Conservation (phyloP, 2,888 invertebrate species). For the Heteromyza rotundicornis region DNA sequence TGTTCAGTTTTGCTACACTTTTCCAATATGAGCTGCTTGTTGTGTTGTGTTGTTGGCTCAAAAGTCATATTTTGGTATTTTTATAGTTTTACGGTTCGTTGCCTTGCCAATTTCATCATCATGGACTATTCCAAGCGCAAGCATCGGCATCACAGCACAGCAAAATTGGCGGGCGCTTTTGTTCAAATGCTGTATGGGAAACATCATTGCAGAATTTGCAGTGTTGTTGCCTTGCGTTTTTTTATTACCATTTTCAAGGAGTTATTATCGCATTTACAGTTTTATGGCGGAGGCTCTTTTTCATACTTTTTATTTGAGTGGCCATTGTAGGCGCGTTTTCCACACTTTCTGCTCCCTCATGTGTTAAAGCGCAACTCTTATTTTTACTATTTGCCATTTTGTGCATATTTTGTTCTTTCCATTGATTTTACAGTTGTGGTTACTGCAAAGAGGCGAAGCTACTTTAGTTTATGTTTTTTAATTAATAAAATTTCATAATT, state of each 20-base stretch:
- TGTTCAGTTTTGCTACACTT: neutral
- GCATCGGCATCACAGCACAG: neutral
- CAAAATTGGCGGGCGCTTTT: neutral
- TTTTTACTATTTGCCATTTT: neutral
- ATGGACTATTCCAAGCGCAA: neutral
- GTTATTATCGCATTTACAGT: neutral
- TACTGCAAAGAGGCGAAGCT: too few relatives aligned
- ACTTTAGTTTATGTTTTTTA: too few relatives aligned
- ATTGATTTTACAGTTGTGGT: too few relatives aligned
- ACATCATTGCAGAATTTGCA: neutral
- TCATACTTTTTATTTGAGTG: neutral
- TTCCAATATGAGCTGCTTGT: neutral
- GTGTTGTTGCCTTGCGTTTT: neutral
- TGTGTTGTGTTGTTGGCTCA: neutral
- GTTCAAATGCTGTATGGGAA: neutral
- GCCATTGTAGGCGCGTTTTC: neutral
- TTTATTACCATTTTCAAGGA: neutral
- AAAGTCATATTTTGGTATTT: conserved; percentile 14
- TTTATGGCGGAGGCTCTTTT: neutral
- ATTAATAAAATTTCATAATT: too few relatives aligned
- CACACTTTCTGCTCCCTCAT: too few relatives aligned
- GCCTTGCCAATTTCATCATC: conserved; percentile 17
- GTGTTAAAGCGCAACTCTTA: neutral
- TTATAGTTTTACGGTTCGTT: conserved; percentile 19
- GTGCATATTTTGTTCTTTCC: neutral